Base-by-base conservation (phyloP, 2,888 invertebrate genomes). In the Nemapogon koenigi region DNA sequence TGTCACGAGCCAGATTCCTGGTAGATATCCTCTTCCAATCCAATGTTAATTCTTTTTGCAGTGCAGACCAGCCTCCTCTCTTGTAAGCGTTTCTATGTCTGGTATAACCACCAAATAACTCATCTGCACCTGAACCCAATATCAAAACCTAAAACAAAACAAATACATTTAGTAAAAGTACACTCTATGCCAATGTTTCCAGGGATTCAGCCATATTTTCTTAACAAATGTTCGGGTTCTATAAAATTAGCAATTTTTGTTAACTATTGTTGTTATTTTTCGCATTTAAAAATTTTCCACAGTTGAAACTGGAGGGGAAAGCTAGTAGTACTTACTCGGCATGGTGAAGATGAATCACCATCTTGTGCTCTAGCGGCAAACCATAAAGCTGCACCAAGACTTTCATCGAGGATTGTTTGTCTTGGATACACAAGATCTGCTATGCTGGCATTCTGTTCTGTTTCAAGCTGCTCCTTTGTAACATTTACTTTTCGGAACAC, bases 101-200 rank as follows among this genome's bases (percentile, higher is more conserved):
- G 22, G 88, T 87, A 59, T 98, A 98, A 2, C 98, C 98, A 35
- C 94, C 97, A 58, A 98, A 90, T 44, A 97, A 81, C 73, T 99
- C 99, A 81, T 99, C 99, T 1, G 98, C 97, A 4, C 98, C 98
- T 79, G 94, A 94, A 22, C 98, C 98, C 49, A 91, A 72, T 46
- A 97, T 63, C 42, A 95, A 67, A 14, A 94, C 83, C 90, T 91
- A 49, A 14, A 62, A 57, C 42, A 45, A 19, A 18, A 38, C 33
- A 29, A 19, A 4, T 10, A 29, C 3, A 6, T 13, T 13, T 30
- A 2, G 7, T 30, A 41, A 29, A 16, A 13, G 22, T 16, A 31
- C 3, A 28, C 36, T 25, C 16, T 26, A 32, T 16, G 11, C 11
- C 11, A 28, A 28, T 4, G 11, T 28, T 28, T 28, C 4, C 7